Percentiles rank a stretch among this genome's conserved stretches.
Conservation (phyloP, 2,888 invertebrate species). For the Bedellia somnulentella region DNA sequence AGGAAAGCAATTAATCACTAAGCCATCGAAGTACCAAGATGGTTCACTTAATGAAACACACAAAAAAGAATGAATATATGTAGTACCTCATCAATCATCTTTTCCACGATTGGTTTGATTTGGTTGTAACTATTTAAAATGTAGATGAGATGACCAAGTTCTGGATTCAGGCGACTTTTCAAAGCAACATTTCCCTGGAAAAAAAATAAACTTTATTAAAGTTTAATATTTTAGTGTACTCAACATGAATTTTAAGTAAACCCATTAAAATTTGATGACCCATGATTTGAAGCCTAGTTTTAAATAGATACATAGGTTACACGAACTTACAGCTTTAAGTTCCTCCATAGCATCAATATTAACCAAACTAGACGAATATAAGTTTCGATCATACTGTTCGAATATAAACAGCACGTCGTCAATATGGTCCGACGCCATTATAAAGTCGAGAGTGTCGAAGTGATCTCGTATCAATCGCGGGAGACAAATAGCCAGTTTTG, state of each 20-base stretch:
- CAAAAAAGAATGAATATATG: no score
- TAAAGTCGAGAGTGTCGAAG: conserved; percentile 21
- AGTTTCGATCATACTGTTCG: conserved; percentile 44
- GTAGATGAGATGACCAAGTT: conserved; percentile 39
- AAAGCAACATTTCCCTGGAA: conserved; percentile 34
- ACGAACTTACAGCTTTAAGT: conserved; percentile 28
- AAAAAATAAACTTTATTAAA: not conserved
- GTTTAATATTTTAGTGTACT: not conserved
- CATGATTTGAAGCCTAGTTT: no score
- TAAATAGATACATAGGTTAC: no score
- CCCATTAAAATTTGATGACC: no score
- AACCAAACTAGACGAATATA: conserved; percentile 32
- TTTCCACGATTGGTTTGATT: conserved; percentile 25
- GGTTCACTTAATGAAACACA: no score
- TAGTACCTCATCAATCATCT: conserved; percentile 35
- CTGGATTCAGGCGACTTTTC: conserved; percentile 41
- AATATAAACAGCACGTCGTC: conserved; percentile 42
- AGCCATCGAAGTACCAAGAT: no score
- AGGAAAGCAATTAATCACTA: no score
- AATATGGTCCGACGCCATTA: conserved; percentile 29
- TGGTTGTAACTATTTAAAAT: conserved; percentile 43
- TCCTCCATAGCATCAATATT: conserved; percentile 41
- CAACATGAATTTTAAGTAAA: not conserved
- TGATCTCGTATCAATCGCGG: conserved; percentile 17
- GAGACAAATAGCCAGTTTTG: conserved; percentile 38